These are phyloP conservation scores for Slavum lentiscoides DNA, from an alignment of 2,888 invertebrate species.

Conservation along the genomic window DNA sequence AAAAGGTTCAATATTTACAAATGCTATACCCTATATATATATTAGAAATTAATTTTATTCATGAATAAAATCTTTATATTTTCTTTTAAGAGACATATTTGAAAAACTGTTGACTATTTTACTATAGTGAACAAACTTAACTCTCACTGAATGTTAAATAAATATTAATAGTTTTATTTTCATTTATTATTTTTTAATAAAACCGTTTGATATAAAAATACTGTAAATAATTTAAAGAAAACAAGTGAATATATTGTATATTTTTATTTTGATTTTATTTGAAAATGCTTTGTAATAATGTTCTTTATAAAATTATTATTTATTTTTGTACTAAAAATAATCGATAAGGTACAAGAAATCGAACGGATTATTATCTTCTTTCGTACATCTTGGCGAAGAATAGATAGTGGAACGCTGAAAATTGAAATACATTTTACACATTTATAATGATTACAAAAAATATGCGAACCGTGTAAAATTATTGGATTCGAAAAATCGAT, in stretches of 20 bases:
- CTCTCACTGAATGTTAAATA: not conserved
- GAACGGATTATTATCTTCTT: too few relatives aligned
- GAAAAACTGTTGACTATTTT: not conserved
- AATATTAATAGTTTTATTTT: not conserved
- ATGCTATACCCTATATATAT: not conserved
- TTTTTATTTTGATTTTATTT: too few relatives aligned
- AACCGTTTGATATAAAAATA: too few relatives aligned
- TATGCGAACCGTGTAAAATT: not conserved
- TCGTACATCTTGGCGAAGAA: too few relatives aligned
- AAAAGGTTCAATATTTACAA: not conserved
- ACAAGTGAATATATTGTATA: too few relatives aligned
- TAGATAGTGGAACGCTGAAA: too few relatives aligned
- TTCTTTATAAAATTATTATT: too few relatives aligned
- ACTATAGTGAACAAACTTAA: not conserved
- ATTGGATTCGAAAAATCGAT: not conserved
- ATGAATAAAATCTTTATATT: constrained; percentile 3
- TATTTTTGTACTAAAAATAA: too few relatives aligned
- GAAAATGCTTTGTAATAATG: too few relatives aligned
- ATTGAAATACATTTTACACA: not conserved
- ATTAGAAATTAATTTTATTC: not conserved
- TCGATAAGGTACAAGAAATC: too few relatives aligned
- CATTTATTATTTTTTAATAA: too few relatives aligned
- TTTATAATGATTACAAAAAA: not conserved
- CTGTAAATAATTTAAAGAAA: too few relatives aligned
- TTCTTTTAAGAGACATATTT: constrained; percentile 1